Evolutionary conservation across 2,113 vertebrate genomes (phyloP), one percentile per base, ranked within the genome.

Genomic region (Heterotis niloticus): DNA sequence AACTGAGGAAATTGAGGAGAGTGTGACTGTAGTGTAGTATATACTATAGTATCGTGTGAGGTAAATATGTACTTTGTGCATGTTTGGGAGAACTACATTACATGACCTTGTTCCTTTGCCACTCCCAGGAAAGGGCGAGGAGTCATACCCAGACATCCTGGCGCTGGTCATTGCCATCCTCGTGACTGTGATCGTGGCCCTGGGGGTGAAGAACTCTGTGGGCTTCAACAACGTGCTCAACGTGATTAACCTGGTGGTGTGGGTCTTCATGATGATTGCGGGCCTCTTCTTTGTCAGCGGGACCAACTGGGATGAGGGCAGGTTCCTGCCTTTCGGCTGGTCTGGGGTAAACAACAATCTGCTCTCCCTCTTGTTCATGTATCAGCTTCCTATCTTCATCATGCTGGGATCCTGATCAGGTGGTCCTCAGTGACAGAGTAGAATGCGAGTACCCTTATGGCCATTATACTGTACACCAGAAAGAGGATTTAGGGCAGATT

Each of bases 321-420:
- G 88, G 1, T 99, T 99, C 88, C 88, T 99, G 85, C 96, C 98
- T 0, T 96, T 94, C 0, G 98, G 98, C 85, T 99, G 98, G 98
- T 98, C 98, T 0, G 98, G 98, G 96, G 98, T 99, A 87, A 95
- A 95, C n/a, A n/a, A n/a, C n/a, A n/a, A n/a, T n/a, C n/a, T n/a
- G n/a, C 24, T 2, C 17, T 26, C 5, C 28, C 5, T 13, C 17
- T 7, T 12, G 20, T 44, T 17, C 17, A 18, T 4, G 10, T 44
- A 12, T 59, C 26, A 59, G 56, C n/a, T 62, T 10, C 17, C 56
- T 10, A 12, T 4, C 24, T 52, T 4, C 57, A 0, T 24, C 17
- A 14, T 44, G 34, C 34, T 44, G 34, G 3, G 34, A 44, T 44
- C 34, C 34, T 44, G 34, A 44, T 44, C 34, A 44, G 7, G 3